Conservation (phyloP, 2,888 invertebrate species). For the Zelleria hepariella region DNA sequence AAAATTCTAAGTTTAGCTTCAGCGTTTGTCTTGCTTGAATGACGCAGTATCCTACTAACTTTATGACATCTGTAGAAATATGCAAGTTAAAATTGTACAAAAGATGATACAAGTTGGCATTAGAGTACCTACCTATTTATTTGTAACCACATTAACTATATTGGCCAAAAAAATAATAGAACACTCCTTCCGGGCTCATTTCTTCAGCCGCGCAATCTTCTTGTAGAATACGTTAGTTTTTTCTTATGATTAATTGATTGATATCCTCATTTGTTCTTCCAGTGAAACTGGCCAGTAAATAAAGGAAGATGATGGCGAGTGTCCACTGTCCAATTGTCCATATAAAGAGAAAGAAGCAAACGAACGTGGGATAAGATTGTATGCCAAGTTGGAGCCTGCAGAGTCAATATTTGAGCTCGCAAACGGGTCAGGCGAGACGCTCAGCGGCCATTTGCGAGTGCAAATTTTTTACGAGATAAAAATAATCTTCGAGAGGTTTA, state of each 20-base stretch:
- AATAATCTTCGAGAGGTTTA: slow-evolving; percentile 15
- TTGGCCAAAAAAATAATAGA: not conserved
- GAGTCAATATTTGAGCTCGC: slow-evolving; percentile 60
- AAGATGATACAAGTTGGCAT: too few species aligned
- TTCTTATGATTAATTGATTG: too few species aligned
- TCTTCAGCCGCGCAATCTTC: too few species aligned
- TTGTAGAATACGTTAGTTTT: too few species aligned
- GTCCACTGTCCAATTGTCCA: slow-evolving; percentile 21
- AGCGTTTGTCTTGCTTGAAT: not conserved
- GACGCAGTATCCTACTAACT: not conserved
- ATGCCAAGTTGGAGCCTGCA: slow-evolving; percentile 28
- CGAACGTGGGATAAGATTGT: slow-evolving; percentile 59
- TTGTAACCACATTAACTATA: too few species aligned
- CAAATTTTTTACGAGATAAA: slow-evolving; percentile 64
- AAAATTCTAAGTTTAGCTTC: not conserved
- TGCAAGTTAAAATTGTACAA: not conserved
- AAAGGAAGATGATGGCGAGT: not conserved
- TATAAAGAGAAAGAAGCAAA: slow-evolving; percentile 49
- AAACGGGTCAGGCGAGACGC: slow-evolving; percentile 58
- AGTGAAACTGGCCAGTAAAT: not conserved
- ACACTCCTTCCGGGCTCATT: not conserved
- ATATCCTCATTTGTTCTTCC: not conserved
- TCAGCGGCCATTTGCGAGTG: slow-evolving; percentile 59
- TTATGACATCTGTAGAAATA: too few species aligned
- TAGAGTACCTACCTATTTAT: too few species aligned